Percentiles rank a stretch among this genome's conserved stretches.
phyloP scores from a whole-genome alignment of 2,888 invertebrate species.

The Tinea semifulvella region DNA sequence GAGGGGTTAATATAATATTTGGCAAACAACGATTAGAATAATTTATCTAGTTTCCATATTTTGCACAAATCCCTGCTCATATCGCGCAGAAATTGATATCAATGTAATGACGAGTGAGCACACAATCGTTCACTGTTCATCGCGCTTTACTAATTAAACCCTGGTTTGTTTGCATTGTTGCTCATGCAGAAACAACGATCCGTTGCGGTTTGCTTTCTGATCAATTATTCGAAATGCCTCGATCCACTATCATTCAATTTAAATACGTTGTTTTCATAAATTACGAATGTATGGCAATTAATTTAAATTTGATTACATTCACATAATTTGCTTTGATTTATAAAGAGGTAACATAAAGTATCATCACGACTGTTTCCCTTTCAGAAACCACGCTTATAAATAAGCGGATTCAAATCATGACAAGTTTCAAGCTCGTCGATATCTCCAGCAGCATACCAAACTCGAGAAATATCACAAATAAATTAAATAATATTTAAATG shows the following conservation, averaged over 20 bases:
- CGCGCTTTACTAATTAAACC: slow-evolving; percentile 24
- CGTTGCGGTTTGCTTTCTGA: slow-evolving; percentile 18
- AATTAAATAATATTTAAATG: too few species aligned
- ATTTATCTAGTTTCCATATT: slow-evolving; percentile 12
- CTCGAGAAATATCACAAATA: too few species aligned
- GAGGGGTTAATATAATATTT: background rate
- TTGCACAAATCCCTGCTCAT: slow-evolving; percentile 10
- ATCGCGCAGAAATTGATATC: slow-evolving; percentile 15
- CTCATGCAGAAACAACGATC: slow-evolving; percentile 21
- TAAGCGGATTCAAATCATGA: too few species aligned
- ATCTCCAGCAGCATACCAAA: too few species aligned
- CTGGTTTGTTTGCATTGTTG: slow-evolving; percentile 20
- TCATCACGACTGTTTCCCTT: too few species aligned
- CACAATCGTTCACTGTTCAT: slow-evolving; percentile 20
- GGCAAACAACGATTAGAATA: background rate
- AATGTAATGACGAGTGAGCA: slow-evolving; percentile 12
- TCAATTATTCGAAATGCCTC: slow-evolving; percentile 19
- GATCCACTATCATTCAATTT: slow-evolving; percentile 7
- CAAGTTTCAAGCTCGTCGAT: too few species aligned
- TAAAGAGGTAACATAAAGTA: too few species aligned
- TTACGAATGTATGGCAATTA: background rate
- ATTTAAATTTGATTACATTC: too few species aligned
- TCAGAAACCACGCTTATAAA: too few species aligned
- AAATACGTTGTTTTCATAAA: slow-evolving; percentile 4
- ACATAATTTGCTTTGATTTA: too few species aligned